Conservation (phyloP, 2,797 vertebrate genomes). For the Gallinago nigripennis region DNA sequence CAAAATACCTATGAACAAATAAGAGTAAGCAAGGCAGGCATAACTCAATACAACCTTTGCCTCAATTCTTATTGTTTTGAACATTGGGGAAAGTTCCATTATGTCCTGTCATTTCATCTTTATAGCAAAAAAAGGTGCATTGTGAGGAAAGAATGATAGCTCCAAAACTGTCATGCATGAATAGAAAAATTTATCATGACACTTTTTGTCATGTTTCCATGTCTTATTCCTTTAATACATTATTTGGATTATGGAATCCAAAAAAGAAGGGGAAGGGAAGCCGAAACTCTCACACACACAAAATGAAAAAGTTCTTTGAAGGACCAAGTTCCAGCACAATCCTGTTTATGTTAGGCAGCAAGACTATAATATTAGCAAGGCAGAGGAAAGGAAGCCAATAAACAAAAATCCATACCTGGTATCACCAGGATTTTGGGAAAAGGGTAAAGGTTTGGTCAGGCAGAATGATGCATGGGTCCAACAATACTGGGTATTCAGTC, state of each 20-base stretch:
- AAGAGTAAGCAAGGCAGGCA: background rate
- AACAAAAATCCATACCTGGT: background rate
- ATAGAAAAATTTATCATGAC: background rate
- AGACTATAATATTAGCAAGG: background rate
- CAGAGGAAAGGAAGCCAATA: background rate
- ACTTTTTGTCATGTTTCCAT: background rate
- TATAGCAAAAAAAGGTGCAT: background rate
- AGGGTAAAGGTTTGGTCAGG: background rate
- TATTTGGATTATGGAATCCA: background rate
- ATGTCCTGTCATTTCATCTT: background rate
- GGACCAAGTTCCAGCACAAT: background rate
- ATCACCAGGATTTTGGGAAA: background rate
- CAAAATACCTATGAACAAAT: background rate
- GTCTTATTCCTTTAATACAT: background rate
- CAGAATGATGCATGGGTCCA: fast-evolving
- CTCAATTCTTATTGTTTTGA: background rate
- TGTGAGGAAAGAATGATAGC: background rate
- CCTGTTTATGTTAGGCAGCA: background rate
- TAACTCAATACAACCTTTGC: background rate
- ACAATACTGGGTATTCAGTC: background rate
- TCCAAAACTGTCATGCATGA: background rate
- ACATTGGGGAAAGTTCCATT: fast-evolving
- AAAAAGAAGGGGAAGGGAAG: background rate
- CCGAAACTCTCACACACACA: background rate
- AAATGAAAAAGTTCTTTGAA: background rate